Evolutionary conservation across 2,113 vertebrate genomes (phyloP).

Genomic region (Paramisgurnus dabryanus): DNA sequence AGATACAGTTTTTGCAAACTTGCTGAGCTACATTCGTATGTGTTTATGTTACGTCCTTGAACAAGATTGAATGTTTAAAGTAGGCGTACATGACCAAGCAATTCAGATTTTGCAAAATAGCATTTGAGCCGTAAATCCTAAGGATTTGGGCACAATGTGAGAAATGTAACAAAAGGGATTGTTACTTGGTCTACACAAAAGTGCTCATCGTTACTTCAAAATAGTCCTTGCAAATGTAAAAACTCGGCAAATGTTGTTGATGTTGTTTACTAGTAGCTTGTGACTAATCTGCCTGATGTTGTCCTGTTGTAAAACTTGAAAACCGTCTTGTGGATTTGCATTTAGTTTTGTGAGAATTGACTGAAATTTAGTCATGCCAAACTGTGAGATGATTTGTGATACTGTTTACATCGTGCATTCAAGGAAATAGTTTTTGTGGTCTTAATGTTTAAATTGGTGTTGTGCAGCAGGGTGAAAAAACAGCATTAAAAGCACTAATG

Average conservation of each 20-base stretch:
- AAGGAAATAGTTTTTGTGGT: neutral
- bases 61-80: no score
- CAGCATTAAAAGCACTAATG: neutral
- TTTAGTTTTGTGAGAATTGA: neutral
- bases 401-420: neutral
- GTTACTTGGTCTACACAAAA: neutral
- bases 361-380: neutral
- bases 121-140: neutral
- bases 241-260: constrained; percentile 2
- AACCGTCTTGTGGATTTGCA: neutral
- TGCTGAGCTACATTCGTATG: no score
- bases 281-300: neutral
- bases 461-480: neutral
- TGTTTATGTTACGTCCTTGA: no score
- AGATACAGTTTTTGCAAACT: no score
- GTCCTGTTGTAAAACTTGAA: neutral
- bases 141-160: neutral
- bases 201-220: neutral
- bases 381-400: neutral
- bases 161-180: neutral
- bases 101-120: neutral
- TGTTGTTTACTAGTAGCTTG: neutral
- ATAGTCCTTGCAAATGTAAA: neutral
- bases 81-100: neutral
- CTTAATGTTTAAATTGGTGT: neutral